A percentile compares a stretch with the other conserved stretches of the same genome.
phyloP scores from a whole-genome alignment of 2,797 vertebrate species.

The Microctenopoma stevenorrisi region DNA sequence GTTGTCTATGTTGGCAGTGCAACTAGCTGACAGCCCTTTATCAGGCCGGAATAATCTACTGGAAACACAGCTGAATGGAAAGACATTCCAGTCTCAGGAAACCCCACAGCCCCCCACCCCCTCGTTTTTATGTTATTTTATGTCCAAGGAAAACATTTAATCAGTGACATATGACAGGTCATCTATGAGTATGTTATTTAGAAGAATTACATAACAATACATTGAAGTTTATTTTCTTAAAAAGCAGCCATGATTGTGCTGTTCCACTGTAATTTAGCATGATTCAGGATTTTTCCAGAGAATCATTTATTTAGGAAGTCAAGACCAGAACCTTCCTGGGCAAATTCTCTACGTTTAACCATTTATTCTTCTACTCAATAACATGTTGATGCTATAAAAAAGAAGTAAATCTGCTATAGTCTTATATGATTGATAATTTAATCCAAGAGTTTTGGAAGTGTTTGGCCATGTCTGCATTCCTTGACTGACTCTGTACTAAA shows the following conservation, averaged over 20 bases:
- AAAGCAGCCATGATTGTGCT: slow-evolving; percentile 28
- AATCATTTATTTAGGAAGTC: slow-evolving; percentile 7
- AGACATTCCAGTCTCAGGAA: slow-evolving; percentile 53
- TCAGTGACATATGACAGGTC: slow-evolving; percentile 33
- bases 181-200: slow-evolving; percentile 29
- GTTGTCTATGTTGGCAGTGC: slow-evolving; percentile 46
- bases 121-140: slow-evolving; percentile 51
- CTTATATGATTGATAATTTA: neutral
- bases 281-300: slow-evolving; percentile 32
- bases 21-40: slow-evolving; percentile 45
- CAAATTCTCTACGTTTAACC: slow-evolving; percentile 7
- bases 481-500: neutral
- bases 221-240: slow-evolving; percentile 16
- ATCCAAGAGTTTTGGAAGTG: neutral
- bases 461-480: neutral
- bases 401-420: neutral
- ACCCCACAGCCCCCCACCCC: slow-evolving; percentile 11
- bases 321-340: neutral
- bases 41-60: slow-evolving; percentile 68
- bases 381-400: neutral
- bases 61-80: slow-evolving; percentile 37
- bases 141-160: slow-evolving; percentile 46
- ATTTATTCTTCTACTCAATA: neutral
- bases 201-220: slow-evolving; percentile 31
- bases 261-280: slow-evolving; percentile 22